Evolutionary conservation across 2,888 invertebrate genomes (phyloP).

Genomic region (Apamea anceps): DNA sequence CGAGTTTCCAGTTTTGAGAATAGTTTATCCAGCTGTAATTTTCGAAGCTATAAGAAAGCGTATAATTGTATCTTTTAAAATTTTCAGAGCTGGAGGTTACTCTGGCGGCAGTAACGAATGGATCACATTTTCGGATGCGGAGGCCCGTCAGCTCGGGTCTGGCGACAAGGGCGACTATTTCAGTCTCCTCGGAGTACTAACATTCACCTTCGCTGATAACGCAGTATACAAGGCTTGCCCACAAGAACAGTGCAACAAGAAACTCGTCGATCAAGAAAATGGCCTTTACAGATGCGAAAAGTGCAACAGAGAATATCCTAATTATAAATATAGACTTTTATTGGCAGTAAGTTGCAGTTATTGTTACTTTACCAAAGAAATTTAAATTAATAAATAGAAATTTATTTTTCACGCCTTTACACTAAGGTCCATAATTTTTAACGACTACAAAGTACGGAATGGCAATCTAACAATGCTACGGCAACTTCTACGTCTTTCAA

Average conservation of each 20-base stretch:
- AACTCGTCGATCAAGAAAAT: conserved; percentile 96
- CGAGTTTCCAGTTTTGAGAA: background rate
- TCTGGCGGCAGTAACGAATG: conserved; percentile 91
- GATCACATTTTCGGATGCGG: conserved; percentile 94
- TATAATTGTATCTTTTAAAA: background rate
- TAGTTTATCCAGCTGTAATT: background rate
- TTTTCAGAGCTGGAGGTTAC: conserved; percentile 82
- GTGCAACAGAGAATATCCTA: conserved; percentile 95
- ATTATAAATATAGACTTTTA: conserved; percentile 96
- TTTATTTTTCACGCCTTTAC: background rate
- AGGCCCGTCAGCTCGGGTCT: conserved; percentile 92
- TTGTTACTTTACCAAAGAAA: background rate
- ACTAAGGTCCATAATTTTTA: background rate
- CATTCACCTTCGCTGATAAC: conserved; percentile 95
- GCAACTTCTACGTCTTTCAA: background rate
- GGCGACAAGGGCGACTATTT: conserved; percentile 96
- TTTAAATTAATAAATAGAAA: background rate
- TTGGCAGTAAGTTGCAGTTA: conserved; percentile 91
- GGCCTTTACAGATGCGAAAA: conserved; percentile 98
- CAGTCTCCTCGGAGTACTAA: conserved; percentile 94
- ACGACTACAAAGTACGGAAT: background rate
- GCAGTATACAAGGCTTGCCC: conserved; percentile 98
- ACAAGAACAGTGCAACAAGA: conserved; percentile 97
- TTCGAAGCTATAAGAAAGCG: background rate
- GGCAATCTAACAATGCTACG: background rate